phyloP scores from a whole-genome alignment of 2,888 invertebrate species.

The Dinocampus coccinellae region DNA sequence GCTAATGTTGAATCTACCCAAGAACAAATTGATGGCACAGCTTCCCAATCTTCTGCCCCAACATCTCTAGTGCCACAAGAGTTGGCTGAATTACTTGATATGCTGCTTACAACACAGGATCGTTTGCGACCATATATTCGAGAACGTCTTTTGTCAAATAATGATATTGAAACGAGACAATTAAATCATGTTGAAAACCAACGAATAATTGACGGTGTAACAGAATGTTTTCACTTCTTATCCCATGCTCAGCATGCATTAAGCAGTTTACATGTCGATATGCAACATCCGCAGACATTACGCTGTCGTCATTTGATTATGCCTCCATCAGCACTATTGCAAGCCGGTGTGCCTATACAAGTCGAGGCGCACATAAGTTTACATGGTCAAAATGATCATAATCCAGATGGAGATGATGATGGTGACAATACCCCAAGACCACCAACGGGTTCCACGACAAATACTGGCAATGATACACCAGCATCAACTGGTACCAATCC shows the following conservation, averaged over 20 bases:
- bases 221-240: slow-evolving; percentile 86
- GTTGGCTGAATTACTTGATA: slow-evolving; percentile 73
- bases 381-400: slow-evolving; percentile 55
- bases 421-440: slow-evolving; percentile 42
- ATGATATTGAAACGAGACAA: slow-evolving; percentile 52
- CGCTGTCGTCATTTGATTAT: slow-evolving; percentile 80
- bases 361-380: slow-evolving; percentile 71
- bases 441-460: slow-evolving; percentile 42
- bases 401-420: slow-evolving; percentile 49
- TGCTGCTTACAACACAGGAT: slow-evolving; percentile 71
- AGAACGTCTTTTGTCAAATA: slow-evolving; percentile 78
- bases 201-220: slow-evolving; percentile 79
- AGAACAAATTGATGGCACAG: slow-evolving; percentile 37
- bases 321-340: slow-evolving; percentile 77
- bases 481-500: not conserved
- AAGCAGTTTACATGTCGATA: slow-evolving; percentile 86
- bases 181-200: slow-evolving; percentile 72
- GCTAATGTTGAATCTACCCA: not conserved
- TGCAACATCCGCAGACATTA: slow-evolving; percentile 76
- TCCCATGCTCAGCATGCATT: slow-evolving; percentile 91
- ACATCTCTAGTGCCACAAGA: slow-evolving; percentile 69
- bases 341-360: slow-evolving; percentile 77
- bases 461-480: slow-evolving; percentile 36
- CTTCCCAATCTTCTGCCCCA: slow-evolving; percentile 32
- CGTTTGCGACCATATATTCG: slow-evolving; percentile 78